Base-by-base conservation (phyloP, 2,888 invertebrate genomes). In the Mesorhabditis sp. region DNA sequence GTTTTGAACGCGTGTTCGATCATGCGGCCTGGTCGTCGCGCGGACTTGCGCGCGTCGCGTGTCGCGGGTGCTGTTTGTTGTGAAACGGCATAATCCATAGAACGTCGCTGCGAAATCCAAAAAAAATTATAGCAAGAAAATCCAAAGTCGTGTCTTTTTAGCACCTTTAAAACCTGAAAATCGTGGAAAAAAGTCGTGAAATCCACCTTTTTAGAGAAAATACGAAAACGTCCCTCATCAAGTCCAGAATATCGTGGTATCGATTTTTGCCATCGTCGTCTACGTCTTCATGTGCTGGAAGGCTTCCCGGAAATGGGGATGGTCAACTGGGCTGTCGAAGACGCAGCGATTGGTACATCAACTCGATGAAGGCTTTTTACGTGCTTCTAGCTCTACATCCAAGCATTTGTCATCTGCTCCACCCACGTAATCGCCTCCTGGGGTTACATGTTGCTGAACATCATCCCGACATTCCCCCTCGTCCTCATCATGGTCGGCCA, bases 331-430 rank as follows among this genome's bases (percentile, higher is more conserved):
- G 58, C 10, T n/a, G n/a, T 50, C 58, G n/a, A 50, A 50, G n/a
- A n/a, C 58, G 7, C 58, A 50, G 58, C 7, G 58, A 50, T 13
- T 50, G 58, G 58, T 50, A 13, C 10, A 1, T 50, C 1, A 13
- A 13, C 10, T 13, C 1, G 2, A 50, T 50, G 7, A 10, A 2
- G n/a, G n/a, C 58, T 50, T 50, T 13, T n/a, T 13, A 50, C 7
- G n/a, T 10, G 7, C 2, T 2, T 50, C 1, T n/a, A 50, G 58
- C 58, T 50, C n/a, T 50, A 50, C 58, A 50, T 50, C 58, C 58
- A 50, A 50, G 58, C 58, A 50, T 50, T 50, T n/a, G n/a, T 50
- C 58, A 50, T 50, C n/a, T 50, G 58, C n/a, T 50, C 58, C 10
- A 50, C 58, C n/a, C 58, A 50, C 58, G 58, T 50, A 10, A 13